Base-by-base conservation (phyloP, 2,113 vertebrate genomes). In the Bagarius yarrelli region DNA sequence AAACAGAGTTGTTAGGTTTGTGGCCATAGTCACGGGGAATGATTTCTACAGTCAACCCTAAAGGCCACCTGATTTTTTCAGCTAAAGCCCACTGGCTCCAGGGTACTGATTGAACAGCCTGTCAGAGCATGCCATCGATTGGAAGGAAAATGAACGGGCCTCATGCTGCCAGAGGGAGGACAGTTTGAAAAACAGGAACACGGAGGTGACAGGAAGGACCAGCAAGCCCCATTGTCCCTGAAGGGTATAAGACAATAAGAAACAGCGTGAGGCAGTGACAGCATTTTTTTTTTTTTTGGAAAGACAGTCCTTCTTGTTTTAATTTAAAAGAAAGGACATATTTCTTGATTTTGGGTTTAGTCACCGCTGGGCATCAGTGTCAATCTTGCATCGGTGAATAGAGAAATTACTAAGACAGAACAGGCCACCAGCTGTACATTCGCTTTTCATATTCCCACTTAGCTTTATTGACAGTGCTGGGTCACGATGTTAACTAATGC, bases 1-100 rank as follows among this genome's bases (percentile, higher is more conserved):
- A 85, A 87, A 86, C 89, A 87, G 87, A 86, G 40, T 36, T 74
- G 71, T 74, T 88, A 87, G 87, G 85, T 27, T 59, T 75, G 72
- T 75, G 19, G 30, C 52, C 53, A n/a, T 36, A 57, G 76, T 86
- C 81, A 84, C 30, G 36, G 64, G 63, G 80, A 83, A 72, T 34
- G 86, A 85, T 81, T 83, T 76, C 74, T 80, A 73, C 77, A 74
- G 79, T 81, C 72, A 69, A 79, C 76, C 81, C 79, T 36, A 83
- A 80, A 83, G 78, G 79, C 80, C 84, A 81, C 74, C 83, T 86
- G 80, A 84, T 79, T 78, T 71, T 64, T 13, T 56, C 60, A 16
- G 84, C 53, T 73, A 16, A 78, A 57, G 79, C 74, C 47, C 32
- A 40, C 34, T 27, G 21, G 71, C 47, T 81, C 63, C 55, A 25